phyloP scores from a whole-genome alignment of 2,797 vertebrate genomes.

The Pangasius sanitwongsei region DNA sequence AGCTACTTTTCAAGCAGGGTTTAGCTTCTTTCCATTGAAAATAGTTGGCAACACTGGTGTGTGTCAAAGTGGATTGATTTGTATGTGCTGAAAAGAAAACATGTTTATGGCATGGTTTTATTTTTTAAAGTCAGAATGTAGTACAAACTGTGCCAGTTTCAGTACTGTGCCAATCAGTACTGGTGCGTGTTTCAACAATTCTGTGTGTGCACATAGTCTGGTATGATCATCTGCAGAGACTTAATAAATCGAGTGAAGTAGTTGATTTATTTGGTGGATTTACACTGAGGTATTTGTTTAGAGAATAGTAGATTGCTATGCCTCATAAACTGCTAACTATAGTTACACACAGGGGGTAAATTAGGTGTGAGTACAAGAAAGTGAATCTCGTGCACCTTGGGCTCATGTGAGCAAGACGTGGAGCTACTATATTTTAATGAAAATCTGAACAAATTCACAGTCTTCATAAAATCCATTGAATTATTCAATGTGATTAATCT shows the following conservation, averaged over 20 bases:
- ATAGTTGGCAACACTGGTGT: not conserved
- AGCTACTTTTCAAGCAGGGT: too few relatives aligned
- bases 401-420: not conserved
- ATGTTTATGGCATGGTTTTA: not conserved
- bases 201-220: not conserved
- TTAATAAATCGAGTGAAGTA: not conserved
- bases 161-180: not conserved
- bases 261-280: not conserved
- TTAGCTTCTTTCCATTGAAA: too few relatives aligned
- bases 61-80: not conserved
- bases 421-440: not conserved
- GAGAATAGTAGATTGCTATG: not conserved
- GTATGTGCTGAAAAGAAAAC: not conserved
- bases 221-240: not conserved
- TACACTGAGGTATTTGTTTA: not conserved
- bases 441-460: not conserved
- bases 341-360: not conserved
- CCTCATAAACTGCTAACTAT: not conserved
- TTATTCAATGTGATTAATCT: not conserved
- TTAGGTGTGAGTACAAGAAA: not conserved
- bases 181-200: not conserved
- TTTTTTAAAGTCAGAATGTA: not conserved
- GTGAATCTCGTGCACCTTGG: not conserved
- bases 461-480: not conserved
- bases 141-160: not conserved